Evolutionary conservation across 2,888 invertebrate species (phyloP), one percentile per base, ranked within the genome.

Genomic region (Acanthococcus lagerstroemiae): DNA sequence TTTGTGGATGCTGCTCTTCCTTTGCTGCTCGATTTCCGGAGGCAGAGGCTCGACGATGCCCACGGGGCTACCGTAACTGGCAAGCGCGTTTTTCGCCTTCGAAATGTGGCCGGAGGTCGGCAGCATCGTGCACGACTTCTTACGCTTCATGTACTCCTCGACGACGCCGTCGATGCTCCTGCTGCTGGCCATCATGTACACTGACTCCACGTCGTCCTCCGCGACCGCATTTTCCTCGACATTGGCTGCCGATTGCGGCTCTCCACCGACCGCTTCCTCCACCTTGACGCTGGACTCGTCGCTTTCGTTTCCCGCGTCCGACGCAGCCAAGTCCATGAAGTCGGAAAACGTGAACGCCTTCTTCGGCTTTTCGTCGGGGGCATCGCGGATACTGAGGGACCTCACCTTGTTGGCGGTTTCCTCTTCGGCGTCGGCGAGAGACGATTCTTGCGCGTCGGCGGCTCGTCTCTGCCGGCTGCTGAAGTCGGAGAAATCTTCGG

Each of bases 1-100:
- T 81, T 89, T 92, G 70, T 86, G 84, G 68, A 91, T 88, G 72
- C 91, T 90, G 55, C 85, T 80, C 61, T 85, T 83, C 71, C 90
- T 82, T 74, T 92, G 90, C 71, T 87, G 86, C 72, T 90, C 89
- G 65, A 92, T 88, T 76, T 90, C 90, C 0, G 87, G 86, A 3
- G 88, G 87, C 5, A 88, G 66, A 27, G 71, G 83, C 1, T 87
- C 85, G 73, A 86, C 86, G 5, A 82, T 81, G n/a, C 82, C 81
- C 6, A 67, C 61, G 9, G 69, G 66, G 55, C 82, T 80, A 25
- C 22, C n/a, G n/a, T 70, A 70, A 25, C 72, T 71, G 67, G 72
- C 71, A 70, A 77, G 77, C 4, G 77, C 75, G 69, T 76, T 78
- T 22, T 73, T 70, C 63, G 75, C 72, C 19, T 74, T 72, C 2